Evolutionary conservation across 1,140 invertebrate species (phyloP).

Genomic region (Triops longicaudatus): DNA sequence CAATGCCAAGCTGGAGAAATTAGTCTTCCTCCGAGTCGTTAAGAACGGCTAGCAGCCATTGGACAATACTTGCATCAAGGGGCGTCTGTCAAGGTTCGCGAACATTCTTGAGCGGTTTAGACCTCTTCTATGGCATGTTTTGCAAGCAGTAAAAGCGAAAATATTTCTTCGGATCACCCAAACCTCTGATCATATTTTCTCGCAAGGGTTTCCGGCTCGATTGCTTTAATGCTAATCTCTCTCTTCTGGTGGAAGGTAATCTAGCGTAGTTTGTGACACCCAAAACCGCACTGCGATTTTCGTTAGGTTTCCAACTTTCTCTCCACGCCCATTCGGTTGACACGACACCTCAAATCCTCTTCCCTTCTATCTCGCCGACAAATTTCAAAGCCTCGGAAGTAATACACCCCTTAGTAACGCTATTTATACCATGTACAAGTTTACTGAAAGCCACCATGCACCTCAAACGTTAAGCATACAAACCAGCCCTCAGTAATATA

Average conservation of each 20-base stretch:
- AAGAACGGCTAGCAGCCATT: too few species aligned
- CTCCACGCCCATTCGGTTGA: background rate
- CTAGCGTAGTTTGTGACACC: background rate
- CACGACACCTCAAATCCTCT: background rate
- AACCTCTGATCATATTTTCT: background rate
- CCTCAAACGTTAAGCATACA: background rate
- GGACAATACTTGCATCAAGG: too few species aligned
- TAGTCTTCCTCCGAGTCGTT: too few species aligned
- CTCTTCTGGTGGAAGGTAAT: background rate
- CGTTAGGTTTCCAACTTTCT: background rate
- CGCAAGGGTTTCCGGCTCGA: background rate
- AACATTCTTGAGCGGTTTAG: conserved; percentile 4
- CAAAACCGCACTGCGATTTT: background rate
- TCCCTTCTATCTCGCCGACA: background rate
- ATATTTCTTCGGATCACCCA: background rate
- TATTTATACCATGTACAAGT: background rate
- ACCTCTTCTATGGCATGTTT: background rate
- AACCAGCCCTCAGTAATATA: conserved; percentile 6
- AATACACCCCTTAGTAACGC: background rate
- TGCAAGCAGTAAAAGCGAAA: background rate
- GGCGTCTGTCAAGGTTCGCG: too few species aligned
- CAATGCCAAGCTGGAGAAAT: too few species aligned
- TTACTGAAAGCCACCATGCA: background rate
- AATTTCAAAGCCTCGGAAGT: background rate
- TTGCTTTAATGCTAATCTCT: conserved; percentile 3